Evolutionary conservation across 2,113 vertebrate species (phyloP), one percentile per base, ranked within the genome.

Genomic region (Nansenia antarctica): DNA sequence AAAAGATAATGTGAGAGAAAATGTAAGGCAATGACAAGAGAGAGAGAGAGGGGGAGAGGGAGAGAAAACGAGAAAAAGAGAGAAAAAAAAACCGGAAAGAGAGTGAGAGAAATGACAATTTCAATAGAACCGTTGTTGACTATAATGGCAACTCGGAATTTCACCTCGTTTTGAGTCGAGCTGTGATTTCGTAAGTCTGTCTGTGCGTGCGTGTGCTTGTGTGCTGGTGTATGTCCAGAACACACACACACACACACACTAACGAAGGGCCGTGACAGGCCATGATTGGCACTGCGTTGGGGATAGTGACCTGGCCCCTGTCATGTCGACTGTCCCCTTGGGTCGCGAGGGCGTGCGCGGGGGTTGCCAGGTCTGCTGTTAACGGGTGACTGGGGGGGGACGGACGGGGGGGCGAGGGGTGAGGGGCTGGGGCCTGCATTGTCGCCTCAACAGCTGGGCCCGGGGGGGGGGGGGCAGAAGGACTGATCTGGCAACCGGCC

Each of bases 371-470:
- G 47, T 52, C 20, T n/a, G 47, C 20, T 3, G 3, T 22, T 20
- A 6, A 6, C 18, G 3, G n/a, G 20, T 20, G 5, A 24, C n/a
- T 53, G 22, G 22, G 52, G 24, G 24, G 26, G 22, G 26, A 22
- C 4, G 39, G 39, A 27, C 22, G 52, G 8, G 24, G n/a, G n/a
- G n/a, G 52, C 26, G 24, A 54, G 22, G 26, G 52, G 9, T 11
- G 39, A 27, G 52, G 52, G 8, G 24, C 3, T 35, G 34, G n/a
- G 9, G 1, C 53, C 53, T 55, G 24, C 64, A 67, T 65, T 60
- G 64, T 75, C 55, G 34, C 53, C 34, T 76, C 67, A 76, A 78
- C 71, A 86, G 74, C 77, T 78, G 68, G 63, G 61, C 73, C 53
- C 27, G 67, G 65, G 52, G 62, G 77, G 78, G 53, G 61, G 79